Conservation (phyloP, 2,113 vertebrate species). For the Sinocyclocheilus grahami region DNA sequence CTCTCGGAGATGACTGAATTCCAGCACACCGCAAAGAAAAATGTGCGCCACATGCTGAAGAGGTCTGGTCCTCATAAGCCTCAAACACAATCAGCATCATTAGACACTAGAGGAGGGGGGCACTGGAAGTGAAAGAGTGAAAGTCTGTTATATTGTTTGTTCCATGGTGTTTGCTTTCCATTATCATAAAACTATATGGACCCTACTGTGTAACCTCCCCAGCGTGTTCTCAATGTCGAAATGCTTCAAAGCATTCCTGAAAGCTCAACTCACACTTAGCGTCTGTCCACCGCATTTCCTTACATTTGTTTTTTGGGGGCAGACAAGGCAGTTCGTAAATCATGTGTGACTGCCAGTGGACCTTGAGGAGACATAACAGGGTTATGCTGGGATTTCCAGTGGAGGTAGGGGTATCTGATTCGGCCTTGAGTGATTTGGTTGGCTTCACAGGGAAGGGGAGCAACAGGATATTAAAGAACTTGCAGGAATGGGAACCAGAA, state of each 20-base stretch:
- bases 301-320: constrained; percentile 47
- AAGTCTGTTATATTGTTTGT: constrained; percentile 47
- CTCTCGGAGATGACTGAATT: constrained; percentile 64
- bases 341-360: constrained; percentile 33
- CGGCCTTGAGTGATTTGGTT: constrained; percentile 25
- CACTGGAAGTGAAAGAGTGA: constrained; percentile 18
- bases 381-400: constrained; percentile 26
- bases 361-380: constrained; percentile 29
- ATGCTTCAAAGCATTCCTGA: constrained; percentile 61
- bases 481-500: constrained; percentile 55
- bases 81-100: constrained; percentile 58
- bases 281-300: constrained; percentile 54
- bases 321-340: constrained; percentile 32
- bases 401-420: constrained; percentile 27
- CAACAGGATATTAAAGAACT: constrained; percentile 65
- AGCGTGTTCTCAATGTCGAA: constrained; percentile 39
- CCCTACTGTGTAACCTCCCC: constrained; percentile 46
- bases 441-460: constrained; percentile 34
- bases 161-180: constrained; percentile 44
- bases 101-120: constrained; percentile 54
- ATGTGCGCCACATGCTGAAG: constrained; percentile 69
- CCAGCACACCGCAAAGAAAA: constrained; percentile 65
- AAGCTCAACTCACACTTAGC: constrained; percentile 47
- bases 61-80: constrained; percentile 68
- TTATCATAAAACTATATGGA: constrained; percentile 53